Evolutionary conservation across 2,113 vertebrate species (phyloP).

Genomic region (Sula dactylatra): DNA sequence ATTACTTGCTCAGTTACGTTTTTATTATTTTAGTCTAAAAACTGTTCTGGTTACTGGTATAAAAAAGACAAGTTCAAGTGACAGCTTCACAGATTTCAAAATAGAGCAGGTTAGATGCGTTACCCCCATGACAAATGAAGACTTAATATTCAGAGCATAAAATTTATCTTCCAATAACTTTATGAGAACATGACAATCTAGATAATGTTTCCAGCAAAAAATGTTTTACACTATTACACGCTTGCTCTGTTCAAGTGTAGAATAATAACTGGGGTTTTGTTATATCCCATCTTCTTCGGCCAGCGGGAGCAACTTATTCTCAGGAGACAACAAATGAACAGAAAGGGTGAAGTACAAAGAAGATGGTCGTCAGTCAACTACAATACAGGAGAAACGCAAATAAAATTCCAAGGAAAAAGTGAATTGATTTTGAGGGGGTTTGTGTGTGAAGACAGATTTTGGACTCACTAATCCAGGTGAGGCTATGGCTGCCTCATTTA

Average conservation of each 20-base stretch:
- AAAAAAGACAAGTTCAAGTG: background rate
- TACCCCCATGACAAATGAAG: background rate
- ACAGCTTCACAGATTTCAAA: background rate
- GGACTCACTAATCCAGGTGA: background rate
- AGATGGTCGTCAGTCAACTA: background rate
- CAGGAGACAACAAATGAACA: background rate
- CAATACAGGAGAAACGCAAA: background rate
- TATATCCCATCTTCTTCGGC: background rate
- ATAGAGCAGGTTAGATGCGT: background rate
- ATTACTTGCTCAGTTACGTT: background rate
- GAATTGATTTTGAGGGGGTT: background rate
- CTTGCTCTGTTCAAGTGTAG: background rate
- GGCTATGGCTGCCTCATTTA: background rate
- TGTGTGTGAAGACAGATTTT: background rate
- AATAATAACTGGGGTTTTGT: background rate
- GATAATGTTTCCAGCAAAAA: background rate
- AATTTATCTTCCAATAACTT: background rate
- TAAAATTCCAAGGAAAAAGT: background rate
- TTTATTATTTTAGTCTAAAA: background rate
- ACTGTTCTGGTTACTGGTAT: background rate
- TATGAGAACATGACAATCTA: background rate
- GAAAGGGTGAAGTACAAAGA: background rate
- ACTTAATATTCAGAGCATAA: background rate
- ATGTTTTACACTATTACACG: background rate
- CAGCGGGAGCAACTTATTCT: background rate